phyloP scores from a whole-genome alignment of 2,113 vertebrate genomes.

The Bos javanicus region DNA sequence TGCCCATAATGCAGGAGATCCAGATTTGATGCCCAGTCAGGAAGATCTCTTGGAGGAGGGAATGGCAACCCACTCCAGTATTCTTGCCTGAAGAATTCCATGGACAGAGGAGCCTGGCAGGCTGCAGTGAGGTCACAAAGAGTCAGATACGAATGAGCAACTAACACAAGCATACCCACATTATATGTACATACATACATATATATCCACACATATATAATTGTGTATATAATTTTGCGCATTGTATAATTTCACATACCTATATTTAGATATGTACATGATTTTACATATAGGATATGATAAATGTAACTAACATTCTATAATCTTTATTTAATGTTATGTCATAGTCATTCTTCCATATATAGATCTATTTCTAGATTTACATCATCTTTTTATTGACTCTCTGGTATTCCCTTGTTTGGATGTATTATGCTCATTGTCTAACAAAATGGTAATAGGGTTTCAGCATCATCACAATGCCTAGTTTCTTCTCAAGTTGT shows the following conservation, averaged over 20 bases:
- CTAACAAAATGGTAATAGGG: not conserved
- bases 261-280: not conserved
- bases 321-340: not conserved
- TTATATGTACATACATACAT: not conserved
- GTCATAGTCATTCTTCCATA: not conserved
- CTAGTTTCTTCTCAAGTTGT: not conserved
- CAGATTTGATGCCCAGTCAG: not conserved
- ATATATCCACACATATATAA: not conserved
- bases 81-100: not conserved
- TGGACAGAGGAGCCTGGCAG: not conserved
- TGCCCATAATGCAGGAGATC: not conserved
- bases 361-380: not conserved
- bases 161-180: not conserved
- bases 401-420: not conserved
- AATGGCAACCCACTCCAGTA: not conserved
- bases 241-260: not conserved
- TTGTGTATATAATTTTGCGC: not conserved
- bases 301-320: not conserved
- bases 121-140: not conserved
- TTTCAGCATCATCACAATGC: not conserved
- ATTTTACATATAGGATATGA: not conserved
- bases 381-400: not conserved
- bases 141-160: not conserved
- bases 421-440: not conserved
- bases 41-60: not conserved